Evolutionary conservation across 2,888 invertebrate genomes (phyloP).

Genomic region (Drosophila villosipedis): DNA sequence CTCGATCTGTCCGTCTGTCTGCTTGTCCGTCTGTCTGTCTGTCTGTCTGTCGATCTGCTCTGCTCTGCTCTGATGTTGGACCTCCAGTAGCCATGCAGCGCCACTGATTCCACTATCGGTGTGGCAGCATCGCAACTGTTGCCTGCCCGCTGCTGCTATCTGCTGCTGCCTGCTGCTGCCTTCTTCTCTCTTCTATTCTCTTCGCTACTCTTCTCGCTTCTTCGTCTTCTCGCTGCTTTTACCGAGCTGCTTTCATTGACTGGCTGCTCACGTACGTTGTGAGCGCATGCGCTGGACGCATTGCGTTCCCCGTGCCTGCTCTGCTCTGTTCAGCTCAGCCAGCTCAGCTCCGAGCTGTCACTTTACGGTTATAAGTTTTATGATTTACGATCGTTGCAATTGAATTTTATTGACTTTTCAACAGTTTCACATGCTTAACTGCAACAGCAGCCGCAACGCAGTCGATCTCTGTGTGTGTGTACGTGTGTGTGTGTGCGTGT

Average conservation of each 20-base stretch:
- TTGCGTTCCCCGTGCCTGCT: conserved; percentile 71
- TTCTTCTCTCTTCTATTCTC: not conserved
- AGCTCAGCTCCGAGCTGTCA: conserved; percentile 73
- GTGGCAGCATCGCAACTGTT: conserved; percentile 54
- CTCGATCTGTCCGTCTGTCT: conserved; percentile 22
- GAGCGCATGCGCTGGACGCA: conserved; percentile 57
- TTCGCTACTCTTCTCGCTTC: not conserved
- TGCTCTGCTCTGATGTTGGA: conserved; percentile 39
- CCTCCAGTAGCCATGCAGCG: conserved; percentile 52
- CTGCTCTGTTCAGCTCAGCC: conserved; percentile 51
- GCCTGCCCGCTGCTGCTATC: conserved; percentile 7
- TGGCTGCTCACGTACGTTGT: conserved; percentile 72
- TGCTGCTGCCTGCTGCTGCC: conserved; percentile 14
- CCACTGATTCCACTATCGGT: conserved; percentile 60
- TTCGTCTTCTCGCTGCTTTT: conserved; percentile 1
- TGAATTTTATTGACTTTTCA: conserved; percentile 83
- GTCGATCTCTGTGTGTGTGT: not conserved
- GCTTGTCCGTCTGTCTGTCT: not conserved
- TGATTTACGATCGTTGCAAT: conserved; percentile 83
- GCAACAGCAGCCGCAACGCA: conserved; percentile 9
- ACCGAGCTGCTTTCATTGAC: conserved; percentile 55
- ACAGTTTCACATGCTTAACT: conserved; percentile 67
- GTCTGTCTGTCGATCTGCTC: conserved; percentile 9
- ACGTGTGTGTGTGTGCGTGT: not conserved
- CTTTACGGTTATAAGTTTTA: conserved; percentile 83